Base-by-base conservation (phyloP, 2,888 invertebrate genomes). In the Pinctada fucata region DNA sequence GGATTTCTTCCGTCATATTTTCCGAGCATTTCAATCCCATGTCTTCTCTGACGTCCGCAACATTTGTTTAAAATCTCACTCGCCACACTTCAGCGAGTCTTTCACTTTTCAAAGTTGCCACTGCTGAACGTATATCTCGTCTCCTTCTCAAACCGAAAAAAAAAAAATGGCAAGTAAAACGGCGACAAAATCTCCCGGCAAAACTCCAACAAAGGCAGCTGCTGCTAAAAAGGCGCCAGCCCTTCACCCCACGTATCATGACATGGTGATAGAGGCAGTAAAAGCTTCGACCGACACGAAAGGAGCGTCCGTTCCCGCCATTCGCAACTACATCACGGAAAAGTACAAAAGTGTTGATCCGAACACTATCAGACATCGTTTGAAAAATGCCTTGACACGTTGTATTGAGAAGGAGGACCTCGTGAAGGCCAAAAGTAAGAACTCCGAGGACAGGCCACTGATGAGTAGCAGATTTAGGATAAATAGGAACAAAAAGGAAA, bases 281-380 rank as follows among this genome's bases (percentile, higher is more conserved):
- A 68, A 69, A 2, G 78, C 81, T 3, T 65, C 83, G 13, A 81
- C 76, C 13, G 86, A 86, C 31, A 78, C 76, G 1, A 87, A 85
- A 72, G 89, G 89, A 4, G 85, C 85, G 0, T 83, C 88, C 3
- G 85, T 88, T 31, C 83, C 72, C 6, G 83, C 83, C 63, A 88
- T 89, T 45, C 81, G 84, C 72, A 82, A 79, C 13, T 89, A 79
- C 76, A 88, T 89, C 65, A 75, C 83, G 10, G 86, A 85, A 66
- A 86, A 85, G 52, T 85, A 88, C 80, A 84, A 78, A 51, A 75
- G 73, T n/a, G 77, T 80, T 6, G 73, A 80, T 49, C 75, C 78
- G 2, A 75, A 49, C 4, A 71, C 77, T 1, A 48, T 80, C 6
- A 69, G 67, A 49, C 70, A 51, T 45, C 77, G 78, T 31, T 65